Evolutionary conservation across 2,888 invertebrate species (phyloP), one percentile per base, ranked within the genome.

Genomic region (Nymphalis urticae): DNA sequence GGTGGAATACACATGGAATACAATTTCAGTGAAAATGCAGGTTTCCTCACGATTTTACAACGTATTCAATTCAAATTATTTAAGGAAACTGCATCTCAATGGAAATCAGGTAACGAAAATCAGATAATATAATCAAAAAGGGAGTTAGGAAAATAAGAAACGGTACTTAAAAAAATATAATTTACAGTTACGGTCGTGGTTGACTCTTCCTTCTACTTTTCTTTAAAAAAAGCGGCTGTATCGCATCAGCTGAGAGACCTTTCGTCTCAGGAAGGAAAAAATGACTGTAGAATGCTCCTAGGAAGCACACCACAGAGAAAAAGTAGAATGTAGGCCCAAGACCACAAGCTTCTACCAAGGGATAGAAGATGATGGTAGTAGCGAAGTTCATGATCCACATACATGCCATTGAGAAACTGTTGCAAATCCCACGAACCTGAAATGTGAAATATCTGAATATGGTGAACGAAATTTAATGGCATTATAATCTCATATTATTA

Each of bases 211-310:
- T 74, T 64, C 74, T 77, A 56, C 82, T 82, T 62, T 84, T 24
- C 16, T 27, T 87, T 42, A 88, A 68, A 72, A 87, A 88, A 54
- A 85, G 68, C 17, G 76, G 56, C 64, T 89, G 89, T n/a, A 91
- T 89, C 0, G 80, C 85, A 68, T 91, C 87, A 5, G 84, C 82
- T 0, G 89, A 82, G 9, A 90, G 74, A 0, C 92, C 92, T 69
- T 91, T 93, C 0, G 93, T 93, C 74, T 93, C 93, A 0, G 93
- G 93, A 1, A 93, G 74, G 59, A 77, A 86, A 36, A 85, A 77
- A 1, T 85, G 77, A 36, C 88, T 84, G 75, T 88, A 93, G 0
- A 81, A 6, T 0, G 88, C 84, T 0, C 89, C 85, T 0, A 83
- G 21, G 62, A 89, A 81, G 66, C 92, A 89, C 9, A 87, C 79